Base-by-base conservation (phyloP, 2,113 vertebrate genomes). In the Romanogobio albipinnatus region DNA sequence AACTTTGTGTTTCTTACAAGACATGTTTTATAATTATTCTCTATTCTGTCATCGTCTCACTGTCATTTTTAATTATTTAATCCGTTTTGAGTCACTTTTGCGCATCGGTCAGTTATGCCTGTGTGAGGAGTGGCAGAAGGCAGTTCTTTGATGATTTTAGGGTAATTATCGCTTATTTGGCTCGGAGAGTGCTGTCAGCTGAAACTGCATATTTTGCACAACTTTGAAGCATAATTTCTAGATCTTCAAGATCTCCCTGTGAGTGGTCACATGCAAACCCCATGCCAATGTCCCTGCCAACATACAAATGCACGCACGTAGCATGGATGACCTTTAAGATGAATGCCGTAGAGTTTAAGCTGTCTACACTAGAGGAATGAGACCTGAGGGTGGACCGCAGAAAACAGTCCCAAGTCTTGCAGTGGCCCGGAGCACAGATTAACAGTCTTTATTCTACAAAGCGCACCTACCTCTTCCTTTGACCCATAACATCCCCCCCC, bases 381-480 rank as follows among this genome's bases (percentile, higher is more conserved):
- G 24, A 36, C 29, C 64, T 29, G 24, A 66, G 62, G 26, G 62
- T 22, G 17, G 53, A 56, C 53, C 17, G 49, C 39, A 47, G 26
- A 83, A 51, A 22, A 26, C n/a, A 47, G 68, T 56, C 53, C 22
- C 59, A 62, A 24, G n/a, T 70, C 58, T 62, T 61, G 26, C 76
- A 33, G 17, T 53, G 14, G 77, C 83, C 83, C 26, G 9, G 15
- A 82, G 86, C 77, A 47, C 53, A 85, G 62, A 83, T 86, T 83
- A 85, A 82, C 61, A 53, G 66, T 66, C 59, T 81, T 84, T 53
- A 62, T 84, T 59, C 73, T 64, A 64, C 62, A 47, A 43, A 85
- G 77, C 43, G 7, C 39, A 84, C 24, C 53, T 51, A 78, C 26
- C 78, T 62, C 49, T 76, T 59, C 76, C 61, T 51, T 43, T 73